These are phyloP conservation scores for Lanistes nyassanus DNA, from an alignment of 1,140 invertebrate species.

Conservation along the genomic window DNA sequence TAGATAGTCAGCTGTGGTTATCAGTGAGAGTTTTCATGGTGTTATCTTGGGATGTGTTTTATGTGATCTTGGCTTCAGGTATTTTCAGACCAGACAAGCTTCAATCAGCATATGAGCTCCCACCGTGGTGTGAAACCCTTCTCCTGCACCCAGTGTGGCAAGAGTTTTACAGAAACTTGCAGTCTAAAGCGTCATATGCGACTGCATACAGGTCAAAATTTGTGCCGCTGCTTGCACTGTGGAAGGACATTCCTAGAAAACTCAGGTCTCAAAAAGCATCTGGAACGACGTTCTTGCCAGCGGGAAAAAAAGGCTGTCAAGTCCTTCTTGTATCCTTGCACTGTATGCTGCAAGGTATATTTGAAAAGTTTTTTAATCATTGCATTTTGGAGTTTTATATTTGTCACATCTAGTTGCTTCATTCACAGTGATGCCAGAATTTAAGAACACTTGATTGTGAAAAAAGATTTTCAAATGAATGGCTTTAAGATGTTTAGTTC, in stretches of 20 bases:
- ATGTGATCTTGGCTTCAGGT: too few species aligned
- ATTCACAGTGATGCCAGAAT: background rate
- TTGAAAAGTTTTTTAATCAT: background rate
- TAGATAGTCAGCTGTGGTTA: too few species aligned
- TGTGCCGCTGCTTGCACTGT: slow-evolving; percentile 37
- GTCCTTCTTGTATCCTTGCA: background rate
- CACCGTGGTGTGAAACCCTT: slow-evolving; percentile 12
- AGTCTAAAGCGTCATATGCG: slow-evolving; percentile 23
- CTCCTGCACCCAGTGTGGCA: slow-evolving; percentile 23
- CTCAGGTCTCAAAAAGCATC: slow-evolving; percentile 44
- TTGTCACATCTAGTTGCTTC: background rate
- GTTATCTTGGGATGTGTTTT: too few species aligned
- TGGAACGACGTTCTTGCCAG: slow-evolving; percentile 57
- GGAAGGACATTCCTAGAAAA: slow-evolving; percentile 35
- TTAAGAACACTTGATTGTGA: background rate
- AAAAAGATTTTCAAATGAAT: background rate
- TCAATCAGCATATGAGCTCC: slow-evolving; percentile 23
- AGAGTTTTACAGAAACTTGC: slow-evolving; percentile 18
- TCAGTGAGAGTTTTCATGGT: too few species aligned
- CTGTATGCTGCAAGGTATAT: background rate
- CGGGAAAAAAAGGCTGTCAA: slow-evolving; percentile 11
- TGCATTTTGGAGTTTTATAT: background rate
- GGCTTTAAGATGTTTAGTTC: background rate
- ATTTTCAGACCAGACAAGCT: slow-evolving; percentile 72
- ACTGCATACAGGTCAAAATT: slow-evolving; percentile 20